Percentiles rank a stretch among this genome's conserved stretches.
These are phyloP conservation scores for Collichthys lucidus DNA, from an alignment of 2,113 vertebrate genomes.

Conservation along the genomic window DNA sequence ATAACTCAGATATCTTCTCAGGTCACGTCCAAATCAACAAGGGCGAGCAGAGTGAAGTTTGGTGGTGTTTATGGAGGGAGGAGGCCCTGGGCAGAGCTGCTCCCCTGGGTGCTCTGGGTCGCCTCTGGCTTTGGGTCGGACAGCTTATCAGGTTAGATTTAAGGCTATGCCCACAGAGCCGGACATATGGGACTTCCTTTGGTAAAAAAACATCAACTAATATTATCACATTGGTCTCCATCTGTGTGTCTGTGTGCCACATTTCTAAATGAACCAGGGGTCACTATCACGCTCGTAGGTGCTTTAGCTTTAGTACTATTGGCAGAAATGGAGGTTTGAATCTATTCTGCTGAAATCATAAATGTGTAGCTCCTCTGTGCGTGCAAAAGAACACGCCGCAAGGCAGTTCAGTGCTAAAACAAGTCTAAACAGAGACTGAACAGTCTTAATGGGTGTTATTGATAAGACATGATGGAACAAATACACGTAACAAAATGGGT, in stretches of 20 bases:
- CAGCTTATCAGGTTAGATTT: slow-evolving; percentile 68
- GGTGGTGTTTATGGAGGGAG: slow-evolving; percentile 61
- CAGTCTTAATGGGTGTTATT: not conserved
- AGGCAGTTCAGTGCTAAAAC: slow-evolving; percentile 22
- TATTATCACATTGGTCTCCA: slow-evolving; percentile 18
- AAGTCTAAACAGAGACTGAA: slow-evolving; percentile 50
- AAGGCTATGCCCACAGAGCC: slow-evolving; percentile 70
- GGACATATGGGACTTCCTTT: slow-evolving; percentile 83
- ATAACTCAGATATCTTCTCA: slow-evolving; percentile 8
- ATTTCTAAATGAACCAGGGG: not conserved
- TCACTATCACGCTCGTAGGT: not conserved
- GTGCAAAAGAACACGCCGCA: not conserved
- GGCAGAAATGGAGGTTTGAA: not conserved
- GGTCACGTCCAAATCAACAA: slow-evolving; percentile 6
- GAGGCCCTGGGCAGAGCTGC: slow-evolving; percentile 50
- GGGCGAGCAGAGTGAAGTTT: slow-evolving; percentile 3
- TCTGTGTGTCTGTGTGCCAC: not conserved
- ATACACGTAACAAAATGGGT: slow-evolving; percentile 12
- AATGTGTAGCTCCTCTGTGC: not conserved
- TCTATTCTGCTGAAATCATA: not conserved
- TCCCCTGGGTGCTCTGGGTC: slow-evolving; percentile 40
- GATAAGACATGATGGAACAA: slow-evolving; percentile 35
- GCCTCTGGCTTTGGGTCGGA: slow-evolving; percentile 14
- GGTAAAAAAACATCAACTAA: slow-evolving; percentile 18
- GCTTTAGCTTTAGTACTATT: not conserved